Base-by-base conservation (phyloP, 2,797 vertebrate genomes). In the Poeciliopsis gracilis region DNA sequence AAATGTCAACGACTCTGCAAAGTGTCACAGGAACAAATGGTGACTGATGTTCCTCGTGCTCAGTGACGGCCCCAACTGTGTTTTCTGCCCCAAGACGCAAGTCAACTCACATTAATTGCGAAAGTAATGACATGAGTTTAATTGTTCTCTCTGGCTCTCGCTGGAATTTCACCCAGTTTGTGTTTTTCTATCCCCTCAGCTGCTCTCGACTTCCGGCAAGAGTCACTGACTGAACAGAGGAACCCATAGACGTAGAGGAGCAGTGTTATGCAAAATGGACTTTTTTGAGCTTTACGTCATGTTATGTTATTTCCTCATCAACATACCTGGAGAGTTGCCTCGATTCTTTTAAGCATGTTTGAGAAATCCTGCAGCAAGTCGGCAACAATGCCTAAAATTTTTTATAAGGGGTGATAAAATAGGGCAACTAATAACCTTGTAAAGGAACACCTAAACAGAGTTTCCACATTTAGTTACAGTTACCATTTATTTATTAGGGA, bases 71-170 rank as follows among this genome's bases (percentile, higher is more conserved):
- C 72, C 70, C 69, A 41, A 73, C 80, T 82, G 53, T 80, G 85
- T 75, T 84, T 69, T 75, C 51, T 82, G 86, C 90, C 91, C 81
- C 78, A 75, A 90, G 87, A 90, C 76, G 84, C 63, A 61, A 87
- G 89, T 92, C 91, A 89, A 82, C 91, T 86, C 89, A 90, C 77
- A 89, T 92, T 91, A 88, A 91, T 85, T 89, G 55, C 72, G 59
- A 86, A 91, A 82, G 45, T 87, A 91, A 91, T 87, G 89, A 90
- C 87, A 84, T 74, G 82, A 75, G 86, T 88, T 87, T 83, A 33
- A 90, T 90, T 93, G 84, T 87, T 82, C 75, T 86, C 79, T 86
- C 84, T 83, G 87, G 79, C 77, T 79, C 57, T 79, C 88, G 77
- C 81, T 78, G 86, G 83, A 90, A 86, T 88, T 84, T 5, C 25